Percentiles rank a stretch among this genome's conserved stretches.
Evolutionary conservation across 2,113 vertebrate species (phyloP).

Genomic region (Excalfactoria chinensis): DNA sequence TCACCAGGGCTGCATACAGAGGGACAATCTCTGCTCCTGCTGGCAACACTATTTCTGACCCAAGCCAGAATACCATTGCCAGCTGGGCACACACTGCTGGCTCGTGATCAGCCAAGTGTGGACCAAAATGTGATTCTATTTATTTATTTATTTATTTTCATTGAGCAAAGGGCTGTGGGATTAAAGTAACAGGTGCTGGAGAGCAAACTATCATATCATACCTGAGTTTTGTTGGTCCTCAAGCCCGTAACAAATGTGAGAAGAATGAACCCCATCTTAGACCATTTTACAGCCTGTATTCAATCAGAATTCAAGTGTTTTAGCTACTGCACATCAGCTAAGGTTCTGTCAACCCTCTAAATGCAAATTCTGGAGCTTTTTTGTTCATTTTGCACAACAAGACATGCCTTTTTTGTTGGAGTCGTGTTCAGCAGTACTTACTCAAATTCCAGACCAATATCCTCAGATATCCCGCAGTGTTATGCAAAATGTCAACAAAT

Average conservation of each 20-base stretch:
- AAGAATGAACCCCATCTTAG: accelerated
- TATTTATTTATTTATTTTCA: too few species aligned
- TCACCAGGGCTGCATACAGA: too few species aligned
- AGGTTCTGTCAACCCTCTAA: neutral
- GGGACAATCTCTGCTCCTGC: too few species aligned
- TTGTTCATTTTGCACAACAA: neutral
- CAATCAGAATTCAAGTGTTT: neutral
- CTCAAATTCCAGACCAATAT: neutral
- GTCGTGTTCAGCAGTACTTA: neutral
- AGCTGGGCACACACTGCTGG: too few species aligned
- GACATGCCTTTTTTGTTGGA: neutral
- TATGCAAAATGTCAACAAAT: neutral
- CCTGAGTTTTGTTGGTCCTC: neutral
- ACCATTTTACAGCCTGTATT: accelerated
- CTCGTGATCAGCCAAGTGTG: too few species aligned
- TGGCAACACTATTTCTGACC: too few species aligned
- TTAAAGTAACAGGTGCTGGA: neutral
- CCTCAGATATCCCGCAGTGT: accelerated
- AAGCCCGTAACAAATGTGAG: accelerated
- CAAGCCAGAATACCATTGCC: too few species aligned
- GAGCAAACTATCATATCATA: accelerated
- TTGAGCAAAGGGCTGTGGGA: neutral
- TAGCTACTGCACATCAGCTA: neutral
- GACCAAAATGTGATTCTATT: too few species aligned
- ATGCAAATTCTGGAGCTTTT: neutral